Percentiles rank a stretch among this genome's conserved stretches.
Evolutionary conservation across 2,113 vertebrate genomes (phyloP).

Genomic region (Podarcis muralis): DNA sequence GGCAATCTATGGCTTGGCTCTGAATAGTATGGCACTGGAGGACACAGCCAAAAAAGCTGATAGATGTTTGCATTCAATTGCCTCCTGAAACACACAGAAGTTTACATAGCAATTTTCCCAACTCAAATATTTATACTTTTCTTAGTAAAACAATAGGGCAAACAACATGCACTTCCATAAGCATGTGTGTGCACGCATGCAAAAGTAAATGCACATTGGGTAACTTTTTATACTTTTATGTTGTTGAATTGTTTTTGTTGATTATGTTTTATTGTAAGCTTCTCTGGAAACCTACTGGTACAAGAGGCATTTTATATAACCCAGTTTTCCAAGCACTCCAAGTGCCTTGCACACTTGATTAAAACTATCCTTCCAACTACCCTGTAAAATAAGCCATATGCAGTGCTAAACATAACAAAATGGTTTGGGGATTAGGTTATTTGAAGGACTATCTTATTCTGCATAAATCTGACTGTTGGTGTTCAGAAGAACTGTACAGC

Average conservation of each 20-base stretch:
- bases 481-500: no score
- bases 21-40: no score
- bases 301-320: not conserved
- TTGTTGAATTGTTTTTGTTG: not conserved
- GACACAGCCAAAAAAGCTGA: not conserved
- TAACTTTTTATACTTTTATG: not conserved
- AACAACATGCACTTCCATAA: not conserved
- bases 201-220: not conserved
- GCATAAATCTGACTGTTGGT: no score
- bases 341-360: not conserved
- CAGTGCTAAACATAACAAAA: no score
- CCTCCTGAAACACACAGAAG: not conserved
- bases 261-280: not conserved
- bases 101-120: not conserved
- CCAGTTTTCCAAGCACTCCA: no score
- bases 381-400: not conserved
- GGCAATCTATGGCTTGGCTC: no score
- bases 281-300: not conserved
- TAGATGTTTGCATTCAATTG: not conserved
- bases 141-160: not conserved
- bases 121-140: not conserved
- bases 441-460: no score
- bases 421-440: no score
- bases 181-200: not conserved
- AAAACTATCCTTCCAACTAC: not conserved